Evolutionary conservation across 2,113 vertebrate species (phyloP).

Genomic region (Ptilorrhoa leucosticta): DNA sequence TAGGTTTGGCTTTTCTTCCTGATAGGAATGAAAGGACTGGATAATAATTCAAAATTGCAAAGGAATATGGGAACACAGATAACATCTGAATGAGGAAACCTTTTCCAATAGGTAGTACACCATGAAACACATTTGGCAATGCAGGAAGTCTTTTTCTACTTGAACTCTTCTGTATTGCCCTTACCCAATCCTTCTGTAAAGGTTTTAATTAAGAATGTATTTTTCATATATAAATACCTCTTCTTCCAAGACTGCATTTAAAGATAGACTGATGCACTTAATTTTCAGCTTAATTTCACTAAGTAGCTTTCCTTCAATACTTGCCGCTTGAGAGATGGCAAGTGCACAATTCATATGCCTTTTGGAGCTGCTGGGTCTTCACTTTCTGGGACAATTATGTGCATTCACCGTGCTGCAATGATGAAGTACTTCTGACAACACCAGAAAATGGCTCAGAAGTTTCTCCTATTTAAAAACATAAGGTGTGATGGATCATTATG

Average conservation of each 20-base stretch:
- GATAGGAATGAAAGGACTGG: accelerated
- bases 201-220: neutral
- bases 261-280: neutral
- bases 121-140: neutral
- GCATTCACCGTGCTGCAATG: neutral
- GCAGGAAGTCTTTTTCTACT: neutral
- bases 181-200: neutral
- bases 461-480: neutral
- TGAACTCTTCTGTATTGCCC: neutral
- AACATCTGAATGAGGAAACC: neutral
- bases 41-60: neutral
- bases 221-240: neutral
- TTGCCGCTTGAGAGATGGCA: constrained; percentile 78
- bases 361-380: constrained; percentile 34
- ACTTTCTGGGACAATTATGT: neutral
- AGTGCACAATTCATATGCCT: constrained; percentile 69
- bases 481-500: neutral
- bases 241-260: neutral
- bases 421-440: constrained; percentile 74
- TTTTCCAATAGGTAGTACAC: neutral
- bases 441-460: constrained; percentile 66
- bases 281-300: neutral
- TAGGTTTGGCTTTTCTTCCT: neutral
- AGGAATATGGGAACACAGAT: neutral
- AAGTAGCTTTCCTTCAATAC: constrained; percentile 54